phyloP scores from a whole-genome alignment of 2,113 vertebrate species.

The Cottus gobio region DNA sequence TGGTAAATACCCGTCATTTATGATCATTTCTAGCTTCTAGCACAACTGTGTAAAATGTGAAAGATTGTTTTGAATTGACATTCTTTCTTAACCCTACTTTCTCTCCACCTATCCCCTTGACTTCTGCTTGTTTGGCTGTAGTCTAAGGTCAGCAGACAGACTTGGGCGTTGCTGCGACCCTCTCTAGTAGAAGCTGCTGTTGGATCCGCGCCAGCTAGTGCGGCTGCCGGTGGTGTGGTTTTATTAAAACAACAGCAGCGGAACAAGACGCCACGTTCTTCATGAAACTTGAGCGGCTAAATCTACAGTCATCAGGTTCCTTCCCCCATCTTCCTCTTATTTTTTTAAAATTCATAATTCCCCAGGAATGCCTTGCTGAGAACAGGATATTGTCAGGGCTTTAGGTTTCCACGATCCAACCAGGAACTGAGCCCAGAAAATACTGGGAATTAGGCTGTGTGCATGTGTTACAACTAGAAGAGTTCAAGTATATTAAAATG shows the following conservation, averaged over 20 bases:
- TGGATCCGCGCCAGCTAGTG: conserved; percentile 58
- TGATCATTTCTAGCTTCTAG: background rate
- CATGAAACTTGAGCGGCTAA: conserved; percentile 55
- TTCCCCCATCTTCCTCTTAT: conserved; percentile 25
- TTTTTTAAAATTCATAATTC: conserved; percentile 62
- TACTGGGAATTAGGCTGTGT: conserved; percentile 25
- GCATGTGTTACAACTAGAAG: conserved; percentile 1
- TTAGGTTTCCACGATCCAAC: conserved; percentile 56
- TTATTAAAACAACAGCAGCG: conserved; percentile 76
- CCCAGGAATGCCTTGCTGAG: conserved; percentile 61
- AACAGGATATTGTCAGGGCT: conserved; percentile 76
- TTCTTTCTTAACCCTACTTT: background rate
- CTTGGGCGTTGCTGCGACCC: conserved; percentile 48
- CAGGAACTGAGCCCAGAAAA: conserved; percentile 44
- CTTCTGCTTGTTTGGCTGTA: conserved; percentile 9
- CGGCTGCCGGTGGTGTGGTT: conserved; percentile 56
- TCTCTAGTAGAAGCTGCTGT: conserved; percentile 54
- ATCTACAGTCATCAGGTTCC: conserved; percentile 40
- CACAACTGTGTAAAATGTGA: background rate
- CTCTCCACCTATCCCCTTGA: background rate
- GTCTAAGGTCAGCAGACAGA: conserved; percentile 64
- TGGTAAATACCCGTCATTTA: background rate
- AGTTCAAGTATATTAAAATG: conserved; percentile 16
- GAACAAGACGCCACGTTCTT: conserved; percentile 62
- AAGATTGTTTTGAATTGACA: background rate